Percentiles rank a stretch among this genome's conserved stretches.
phyloP scores from a whole-genome alignment of 2,888 invertebrate species.

The Melangyna quadrimaculata region DNA sequence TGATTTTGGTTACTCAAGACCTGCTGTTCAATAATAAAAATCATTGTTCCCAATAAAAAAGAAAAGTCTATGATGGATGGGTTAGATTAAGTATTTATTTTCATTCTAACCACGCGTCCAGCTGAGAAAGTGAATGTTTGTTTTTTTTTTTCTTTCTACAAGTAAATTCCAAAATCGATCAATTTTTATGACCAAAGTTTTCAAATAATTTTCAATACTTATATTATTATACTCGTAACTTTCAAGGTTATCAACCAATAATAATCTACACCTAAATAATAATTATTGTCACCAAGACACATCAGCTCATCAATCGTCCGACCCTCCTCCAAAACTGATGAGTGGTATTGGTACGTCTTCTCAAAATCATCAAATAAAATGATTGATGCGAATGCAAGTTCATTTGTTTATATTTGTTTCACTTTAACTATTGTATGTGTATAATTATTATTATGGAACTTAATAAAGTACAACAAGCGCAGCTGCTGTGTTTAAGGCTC shows the following conservation, averaged over 20 bases:
- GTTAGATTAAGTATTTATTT: not conserved
- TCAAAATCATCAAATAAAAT: not conserved
- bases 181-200: not conserved
- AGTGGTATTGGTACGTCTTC: no score
- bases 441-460: not conserved
- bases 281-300: not conserved
- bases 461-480: not conserved
- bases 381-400: constrained; percentile 30
- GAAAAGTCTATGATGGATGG: not conserved
- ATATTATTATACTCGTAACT: no score
- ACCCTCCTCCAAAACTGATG: not conserved
- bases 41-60: not conserved
- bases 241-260: not conserved
- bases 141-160: not conserved
- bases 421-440: no score
- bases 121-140: not conserved
- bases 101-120: not conserved
- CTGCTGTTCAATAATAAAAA: not conserved
- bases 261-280: no score
- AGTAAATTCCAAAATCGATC: not conserved
- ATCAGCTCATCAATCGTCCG: not conserved
- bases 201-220: not conserved
- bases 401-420: constrained; percentile 4
- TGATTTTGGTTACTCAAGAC: not conserved
- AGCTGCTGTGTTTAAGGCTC: not conserved